Evolutionary conservation across 2,888 invertebrate genomes (phyloP).

Genomic region (Hydrotaea diabolus): DNA sequence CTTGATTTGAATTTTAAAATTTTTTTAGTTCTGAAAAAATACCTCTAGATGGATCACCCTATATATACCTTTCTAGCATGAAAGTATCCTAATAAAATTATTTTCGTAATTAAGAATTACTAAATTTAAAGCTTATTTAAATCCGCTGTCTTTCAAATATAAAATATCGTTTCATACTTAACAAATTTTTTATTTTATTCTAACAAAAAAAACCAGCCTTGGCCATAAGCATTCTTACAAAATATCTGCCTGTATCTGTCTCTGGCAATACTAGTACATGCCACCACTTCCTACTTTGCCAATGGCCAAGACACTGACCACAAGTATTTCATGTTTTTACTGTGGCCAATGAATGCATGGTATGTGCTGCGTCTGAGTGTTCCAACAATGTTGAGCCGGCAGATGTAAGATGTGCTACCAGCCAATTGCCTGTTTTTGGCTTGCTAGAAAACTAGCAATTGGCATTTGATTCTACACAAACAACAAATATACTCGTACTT

Average conservation of each 20-base stretch:
- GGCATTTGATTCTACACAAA: neutral
- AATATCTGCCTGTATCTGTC: neutral
- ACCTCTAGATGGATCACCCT: no score
- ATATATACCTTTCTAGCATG: no score
- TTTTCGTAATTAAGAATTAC: no score
- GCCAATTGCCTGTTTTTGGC: neutral
- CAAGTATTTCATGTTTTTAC: constrained; percentile 17
- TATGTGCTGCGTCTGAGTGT: neutral
- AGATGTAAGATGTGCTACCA: neutral
- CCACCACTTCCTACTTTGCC: constrained; percentile 20
- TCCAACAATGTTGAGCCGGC: neutral
- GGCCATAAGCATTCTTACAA: constrained; percentile 6
- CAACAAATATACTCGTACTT: neutral
- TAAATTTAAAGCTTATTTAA: no score
- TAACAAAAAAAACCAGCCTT: neutral
- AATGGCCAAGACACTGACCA: constrained; percentile 66
- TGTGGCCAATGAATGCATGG: neutral
- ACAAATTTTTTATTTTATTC: constrained; percentile 15
- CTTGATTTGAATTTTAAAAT: no score
- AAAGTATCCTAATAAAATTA: no score
- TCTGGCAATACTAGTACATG: neutral
- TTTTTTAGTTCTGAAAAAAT: no score
- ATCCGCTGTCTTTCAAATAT: no score
- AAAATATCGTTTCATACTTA: no score
- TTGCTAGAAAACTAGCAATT: constrained; percentile 12